These are phyloP conservation scores for Arvicanthis niloticus DNA, from an alignment of 2,113 vertebrate species.

Conservation along the genomic window DNA sequence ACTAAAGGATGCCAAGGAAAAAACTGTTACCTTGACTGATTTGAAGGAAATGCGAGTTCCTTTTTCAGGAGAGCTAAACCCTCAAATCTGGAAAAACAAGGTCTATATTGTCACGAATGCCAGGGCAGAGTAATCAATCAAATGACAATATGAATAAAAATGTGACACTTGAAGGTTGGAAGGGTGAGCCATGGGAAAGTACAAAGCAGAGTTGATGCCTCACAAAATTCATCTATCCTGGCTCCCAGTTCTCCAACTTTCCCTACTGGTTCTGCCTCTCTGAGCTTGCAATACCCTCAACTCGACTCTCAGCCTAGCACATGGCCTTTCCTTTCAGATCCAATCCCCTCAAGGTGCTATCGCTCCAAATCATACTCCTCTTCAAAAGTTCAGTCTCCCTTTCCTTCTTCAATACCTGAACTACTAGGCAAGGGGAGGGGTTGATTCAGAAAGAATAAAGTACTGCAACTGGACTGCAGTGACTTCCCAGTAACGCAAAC, in stretches of 20 bases:
- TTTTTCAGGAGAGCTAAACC: background rate
- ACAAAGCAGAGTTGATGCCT: background rate
- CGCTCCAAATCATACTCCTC: background rate
- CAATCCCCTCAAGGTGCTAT: background rate
- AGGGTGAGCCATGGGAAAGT: background rate
- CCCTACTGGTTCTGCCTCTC: background rate
- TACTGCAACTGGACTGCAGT: background rate
- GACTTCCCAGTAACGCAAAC: background rate
- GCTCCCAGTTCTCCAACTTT: background rate
- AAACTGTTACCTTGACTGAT: background rate
- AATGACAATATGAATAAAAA: conserved; percentile 1
- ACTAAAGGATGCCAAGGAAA: background rate
- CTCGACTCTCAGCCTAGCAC: background rate
- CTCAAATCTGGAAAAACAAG: conserved; percentile 40
- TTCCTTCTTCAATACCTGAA: conserved; percentile 4
- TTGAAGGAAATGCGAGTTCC: conserved; percentile 15
- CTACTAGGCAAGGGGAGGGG: background rate
- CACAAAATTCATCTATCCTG: background rate
- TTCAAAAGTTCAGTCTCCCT: background rate
- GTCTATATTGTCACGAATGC: background rate
- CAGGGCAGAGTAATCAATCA: conserved; percentile 33
- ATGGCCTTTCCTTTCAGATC: background rate
- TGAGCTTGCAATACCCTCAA: background rate
- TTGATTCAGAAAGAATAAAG: background rate
- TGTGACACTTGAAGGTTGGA: background rate